A percentile compares a stretch with the other conserved stretches of the same genome.
phyloP scores from a whole-genome alignment of 2,888 invertebrate genomes.

The Lasioglossum leucozonium region DNA sequence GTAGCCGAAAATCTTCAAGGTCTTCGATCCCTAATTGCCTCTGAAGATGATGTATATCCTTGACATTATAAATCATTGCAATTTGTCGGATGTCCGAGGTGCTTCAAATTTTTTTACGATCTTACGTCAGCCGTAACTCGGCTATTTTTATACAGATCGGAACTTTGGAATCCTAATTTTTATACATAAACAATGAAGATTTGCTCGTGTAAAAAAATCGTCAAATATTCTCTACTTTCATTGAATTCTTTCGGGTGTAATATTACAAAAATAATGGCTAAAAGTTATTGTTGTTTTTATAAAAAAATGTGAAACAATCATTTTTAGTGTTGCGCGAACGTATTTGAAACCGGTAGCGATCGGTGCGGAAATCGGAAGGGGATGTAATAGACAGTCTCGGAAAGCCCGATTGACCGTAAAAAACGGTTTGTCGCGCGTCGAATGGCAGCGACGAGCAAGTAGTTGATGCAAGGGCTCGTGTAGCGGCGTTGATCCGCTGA shows the following conservation, averaged over 20 bases:
- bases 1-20: background rate
- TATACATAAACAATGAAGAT: no score
- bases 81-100: background rate
- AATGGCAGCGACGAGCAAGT: conserved; percentile 27
- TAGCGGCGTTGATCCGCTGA: conserved; percentile 64
- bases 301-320: no score
- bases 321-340: no score
- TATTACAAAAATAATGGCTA: background rate
- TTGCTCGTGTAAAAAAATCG: no score
- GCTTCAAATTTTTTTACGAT: background rate
- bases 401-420: background rate
- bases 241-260: no score
- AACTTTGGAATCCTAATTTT: background rate
- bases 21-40: background rate
- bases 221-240: no score
- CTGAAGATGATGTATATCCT: background rate
- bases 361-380: background rate
- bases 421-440: conserved; percentile 48
- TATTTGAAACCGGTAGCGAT: background rate
- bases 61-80: background rate
- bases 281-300: no score
- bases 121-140: background rate
- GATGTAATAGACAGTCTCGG: background rate
- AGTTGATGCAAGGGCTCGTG: conserved; percentile 35
- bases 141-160: background rate